Conservation (phyloP, 2,888 invertebrate genomes). For the Apomyelois bistriatella region DNA sequence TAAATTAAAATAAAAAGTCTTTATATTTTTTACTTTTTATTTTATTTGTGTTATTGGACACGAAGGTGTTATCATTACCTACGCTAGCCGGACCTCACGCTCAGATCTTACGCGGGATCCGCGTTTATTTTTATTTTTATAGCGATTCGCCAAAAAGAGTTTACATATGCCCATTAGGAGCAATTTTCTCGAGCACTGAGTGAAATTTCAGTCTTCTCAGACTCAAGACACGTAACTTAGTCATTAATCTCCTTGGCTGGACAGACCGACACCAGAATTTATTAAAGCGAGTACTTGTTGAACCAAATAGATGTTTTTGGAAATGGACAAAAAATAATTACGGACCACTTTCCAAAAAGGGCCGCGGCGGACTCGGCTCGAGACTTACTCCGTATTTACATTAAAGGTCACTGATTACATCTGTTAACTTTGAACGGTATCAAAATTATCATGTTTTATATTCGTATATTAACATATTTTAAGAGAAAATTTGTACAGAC, state of each 20-base stretch:
- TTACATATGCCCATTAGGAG: no score
- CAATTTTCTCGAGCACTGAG: neutral
- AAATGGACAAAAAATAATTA: slow-evolving; percentile 2
- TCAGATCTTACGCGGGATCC: no score
- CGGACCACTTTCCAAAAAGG: slow-evolving; percentile 1
- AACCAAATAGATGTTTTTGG: slow-evolving; percentile 13
- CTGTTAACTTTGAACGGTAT: neutral
- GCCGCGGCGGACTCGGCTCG: neutral
- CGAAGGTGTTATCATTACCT: no score
- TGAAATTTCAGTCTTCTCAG: neutral
- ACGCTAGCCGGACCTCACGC: no score
- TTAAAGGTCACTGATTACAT: slow-evolving; percentile 1
- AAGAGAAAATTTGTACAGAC: no score
- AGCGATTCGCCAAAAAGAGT: no score
- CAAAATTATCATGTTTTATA: no score
- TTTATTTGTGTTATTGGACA: no score
- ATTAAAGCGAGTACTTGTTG: slow-evolving; percentile 2
- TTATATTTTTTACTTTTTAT: no score
- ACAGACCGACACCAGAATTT: slow-evolving; percentile 11
- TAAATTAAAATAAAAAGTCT: no score
- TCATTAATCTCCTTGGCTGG: slow-evolving; percentile 4
- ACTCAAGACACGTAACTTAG: slow-evolving; percentile 1
- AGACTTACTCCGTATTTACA: neutral
- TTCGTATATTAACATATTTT: no score
- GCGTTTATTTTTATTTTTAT: no score